Evolutionary conservation across 1,140 invertebrate genomes (phyloP), one percentile per base, ranked within the genome.

Genomic region (Aphaenogaster floridana): DNA sequence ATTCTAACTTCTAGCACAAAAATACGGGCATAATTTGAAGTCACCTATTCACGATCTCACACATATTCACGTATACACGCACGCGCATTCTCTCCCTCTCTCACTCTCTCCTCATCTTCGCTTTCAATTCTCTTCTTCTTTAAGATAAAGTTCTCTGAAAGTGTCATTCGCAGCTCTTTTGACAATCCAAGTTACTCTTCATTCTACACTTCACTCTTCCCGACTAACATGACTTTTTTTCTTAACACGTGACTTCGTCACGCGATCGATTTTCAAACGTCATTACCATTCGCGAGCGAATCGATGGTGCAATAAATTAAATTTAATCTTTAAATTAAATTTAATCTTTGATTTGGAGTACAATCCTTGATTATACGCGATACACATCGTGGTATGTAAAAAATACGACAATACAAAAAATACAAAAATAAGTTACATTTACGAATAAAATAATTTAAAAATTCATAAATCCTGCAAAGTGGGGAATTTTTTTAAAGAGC

Each of bases 11-110:
- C 83, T 91, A 94, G 91, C 93, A 93, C 91, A 94, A 94, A 94
- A 94, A 94, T 94, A 95, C 92, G 90, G 88, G 89, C 90, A 91
- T 91, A 90, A 90, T 91, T 93, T 93, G 76, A 81, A 88, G 54
- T 91, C 52, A 78, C 86, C 79, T 36, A 57, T 64, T 88, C 86
- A 61, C 54, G 63, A 74, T 87, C 78, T 81, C 28, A 8, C 85
- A 52, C 50, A 81, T 78, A 81, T 68, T 86, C 78, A 50, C 42
- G 34, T 45, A 15, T 13, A 48, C 64, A 63, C 48, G 15, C 7
- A 48, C 72, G 42, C 48, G 3, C 57, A 8, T 17, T 71, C 50
- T 52, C 36, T 34, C 2, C 36, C 11, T 80, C 36, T 64, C 34
- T 84, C 59, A 87, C 45, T 59, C 63, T 57, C 57, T 69, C 88